Evolutionary conservation across 2,888 invertebrate genomes (phyloP), one percentile per base, ranked within the genome.

Genomic region (Coelopa pilipes): DNA sequence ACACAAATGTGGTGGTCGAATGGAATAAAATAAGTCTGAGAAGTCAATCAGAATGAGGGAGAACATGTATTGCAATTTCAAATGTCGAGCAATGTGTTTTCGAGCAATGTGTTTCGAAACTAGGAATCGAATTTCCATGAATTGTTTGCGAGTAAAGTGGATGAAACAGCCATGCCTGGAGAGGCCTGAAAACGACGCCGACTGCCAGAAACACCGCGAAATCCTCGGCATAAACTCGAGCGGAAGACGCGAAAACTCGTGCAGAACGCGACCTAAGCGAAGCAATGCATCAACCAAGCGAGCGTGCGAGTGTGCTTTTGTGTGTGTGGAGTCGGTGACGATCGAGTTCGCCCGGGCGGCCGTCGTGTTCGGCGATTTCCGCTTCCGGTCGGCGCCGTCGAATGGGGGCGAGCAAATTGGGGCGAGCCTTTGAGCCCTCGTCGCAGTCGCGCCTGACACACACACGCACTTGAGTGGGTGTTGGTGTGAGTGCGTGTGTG

Each of bases 311-410:
- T 46, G 62, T 71, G 63, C 4, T 15, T 63, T 17, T 17, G 63
- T 45, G 17, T 50, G 53, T 24, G 53, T 53, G 15, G n/a, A 53
- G 49, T 47, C n/a, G 7, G 19, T 49, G 24, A 66, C 10, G 19
- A 4, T 50, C n/a, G 19, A 59, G 19, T 47, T 19, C n/a, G 60
- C 47, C 45, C 46, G 46, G 13, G 46, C 17, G 17, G 17, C 45
- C 12, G 19, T 45, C 45, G 15, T 71, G 19, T 71, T 65, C 45
- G 65, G 19, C 65, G 47, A 71, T 71, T 71, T 71, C 71, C 65
- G 63, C 53, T 63, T 71, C 65, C 63, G 63, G 71, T 71, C 65
- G 63, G 34, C 65, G 55, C 19, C 55, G 65, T 59, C 13, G 17
- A 49, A 66, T 17, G 34, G 34, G 19, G 45, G 24, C 19, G 19